These are phyloP conservation scores for Zosterops lateralis DNA, from an alignment of 2,113 vertebrate species.

Conservation along the genomic window DNA sequence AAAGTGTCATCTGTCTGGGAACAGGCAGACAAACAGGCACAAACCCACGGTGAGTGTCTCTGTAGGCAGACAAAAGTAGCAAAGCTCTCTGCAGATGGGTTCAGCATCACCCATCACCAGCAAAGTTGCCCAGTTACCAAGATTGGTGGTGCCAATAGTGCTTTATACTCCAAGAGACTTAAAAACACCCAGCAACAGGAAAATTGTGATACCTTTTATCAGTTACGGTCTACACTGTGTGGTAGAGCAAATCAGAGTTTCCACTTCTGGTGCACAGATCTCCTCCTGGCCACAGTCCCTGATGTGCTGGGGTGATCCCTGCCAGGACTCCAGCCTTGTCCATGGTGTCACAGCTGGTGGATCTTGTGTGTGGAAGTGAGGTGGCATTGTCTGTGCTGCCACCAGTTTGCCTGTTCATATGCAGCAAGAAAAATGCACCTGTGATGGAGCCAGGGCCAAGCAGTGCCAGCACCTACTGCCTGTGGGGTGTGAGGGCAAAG, in stretches of 20 bases:
- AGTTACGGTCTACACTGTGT: neutral
- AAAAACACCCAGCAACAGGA: neutral
- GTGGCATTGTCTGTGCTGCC: neutral
- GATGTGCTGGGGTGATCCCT: accelerated
- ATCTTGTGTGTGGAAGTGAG: neutral
- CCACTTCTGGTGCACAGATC: neutral
- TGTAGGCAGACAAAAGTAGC: neutral
- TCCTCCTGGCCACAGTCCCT: neutral
- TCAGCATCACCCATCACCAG: neutral
- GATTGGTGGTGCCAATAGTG: neutral
- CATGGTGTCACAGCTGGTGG: neutral
- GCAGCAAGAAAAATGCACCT: neutral
- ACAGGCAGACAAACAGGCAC: neutral
- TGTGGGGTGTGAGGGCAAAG: neutral
- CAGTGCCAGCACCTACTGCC: neutral
- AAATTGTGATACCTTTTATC: neutral
- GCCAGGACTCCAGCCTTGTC: neutral
- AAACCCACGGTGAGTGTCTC: neutral
- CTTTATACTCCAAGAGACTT: neutral
- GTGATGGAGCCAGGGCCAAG: neutral
- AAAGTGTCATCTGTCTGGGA: neutral
- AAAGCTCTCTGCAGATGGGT: neutral
- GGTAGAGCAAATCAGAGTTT: neutral
- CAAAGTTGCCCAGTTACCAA: neutral
- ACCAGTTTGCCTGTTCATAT: neutral